phyloP scores from a whole-genome alignment of 2,113 vertebrate genomes.

The Hippotragus niger region DNA sequence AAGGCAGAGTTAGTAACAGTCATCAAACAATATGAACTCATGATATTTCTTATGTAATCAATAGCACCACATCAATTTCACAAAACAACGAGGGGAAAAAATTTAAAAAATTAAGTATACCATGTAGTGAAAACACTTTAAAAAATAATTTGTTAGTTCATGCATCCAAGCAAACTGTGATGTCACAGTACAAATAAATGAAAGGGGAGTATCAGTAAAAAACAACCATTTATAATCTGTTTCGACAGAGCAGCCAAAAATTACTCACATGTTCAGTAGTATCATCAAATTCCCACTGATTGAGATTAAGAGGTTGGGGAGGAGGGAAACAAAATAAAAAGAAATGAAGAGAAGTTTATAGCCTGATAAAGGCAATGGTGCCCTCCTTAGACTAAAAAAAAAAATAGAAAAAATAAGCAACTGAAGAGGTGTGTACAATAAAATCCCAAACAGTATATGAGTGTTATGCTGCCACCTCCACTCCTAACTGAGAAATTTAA shows the following conservation, averaged over 20 bases:
- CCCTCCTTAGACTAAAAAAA: constrained; percentile 56
- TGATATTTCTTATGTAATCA: constrained; percentile 23
- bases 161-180: constrained; percentile 75
- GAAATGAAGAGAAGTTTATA: constrained; percentile 78
- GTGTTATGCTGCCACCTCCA: neutral
- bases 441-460: neutral
- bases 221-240: constrained; percentile 48
- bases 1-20: constrained; percentile 74
- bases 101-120: neutral
- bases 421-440: neutral
- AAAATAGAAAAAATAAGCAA: neutral
- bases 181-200: neutral
- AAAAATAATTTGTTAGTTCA: constrained; percentile 74
- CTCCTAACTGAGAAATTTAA: neutral
- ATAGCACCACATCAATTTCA: constrained; percentile 68
- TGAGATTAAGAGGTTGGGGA: constrained; percentile 76
- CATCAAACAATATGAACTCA: constrained; percentile 25
- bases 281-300: constrained; percentile 99
- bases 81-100: neutral
- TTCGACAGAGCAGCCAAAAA: constrained; percentile 62
- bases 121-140: constrained; percentile 15
- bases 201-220: constrained; percentile 42
- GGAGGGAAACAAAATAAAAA: constrained; percentile 83
- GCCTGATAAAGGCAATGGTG: constrained; percentile 50
- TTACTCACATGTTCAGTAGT: constrained; percentile 99